Evolutionary conservation across 1,140 invertebrate species (phyloP).

Genomic region (Brachionus asplanchnoidis): DNA sequence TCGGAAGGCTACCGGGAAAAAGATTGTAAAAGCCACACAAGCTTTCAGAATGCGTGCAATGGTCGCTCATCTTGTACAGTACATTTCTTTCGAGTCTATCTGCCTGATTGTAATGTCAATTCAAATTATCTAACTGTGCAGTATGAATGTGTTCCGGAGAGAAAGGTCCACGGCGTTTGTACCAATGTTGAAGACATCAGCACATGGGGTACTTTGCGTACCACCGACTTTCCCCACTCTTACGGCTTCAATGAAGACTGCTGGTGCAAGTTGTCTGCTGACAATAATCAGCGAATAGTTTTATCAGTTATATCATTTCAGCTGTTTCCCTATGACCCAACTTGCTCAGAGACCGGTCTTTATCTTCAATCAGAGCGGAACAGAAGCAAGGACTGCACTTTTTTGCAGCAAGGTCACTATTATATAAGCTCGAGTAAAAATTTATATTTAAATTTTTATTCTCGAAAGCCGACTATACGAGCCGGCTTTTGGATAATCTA

Average conservation of each 20-base stretch:
- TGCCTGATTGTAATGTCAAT: constrained; percentile 11
- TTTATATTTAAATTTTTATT: constrained; percentile 35
- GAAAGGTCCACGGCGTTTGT: constrained; percentile 3
- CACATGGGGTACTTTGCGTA: constrained; percentile 32
- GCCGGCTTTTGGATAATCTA: constrained; percentile 42
- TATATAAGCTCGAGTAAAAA: constrained; percentile 30
- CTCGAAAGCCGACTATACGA: background rate
- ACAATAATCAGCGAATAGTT: constrained; percentile 25
- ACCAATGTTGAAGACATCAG: background rate
- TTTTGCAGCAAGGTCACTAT: constrained; percentile 39
- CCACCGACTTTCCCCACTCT: constrained; percentile 24
- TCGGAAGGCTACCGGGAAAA: background rate
- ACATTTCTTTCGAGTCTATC: constrained; percentile 38
- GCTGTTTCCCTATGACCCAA: constrained; percentile 25
- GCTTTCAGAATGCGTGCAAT: constrained; percentile 39
- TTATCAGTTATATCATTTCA: constrained; percentile 39
- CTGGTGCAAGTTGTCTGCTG: constrained; percentile 35
- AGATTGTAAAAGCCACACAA: constrained; percentile 38
- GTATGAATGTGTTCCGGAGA: constrained; percentile 34
- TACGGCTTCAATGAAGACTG: constrained; percentile 38
- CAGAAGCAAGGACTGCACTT: constrained; percentile 33
- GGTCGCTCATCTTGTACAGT: constrained; percentile 33
- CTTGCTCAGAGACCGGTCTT: constrained; percentile 11
- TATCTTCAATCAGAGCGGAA: constrained; percentile 28
- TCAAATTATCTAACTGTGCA: constrained; percentile 26